Percentiles rank a stretch among this genome's conserved stretches.
phyloP scores from a whole-genome alignment of 2,113 vertebrate genomes.

The Tursiops truncatus region DNA sequence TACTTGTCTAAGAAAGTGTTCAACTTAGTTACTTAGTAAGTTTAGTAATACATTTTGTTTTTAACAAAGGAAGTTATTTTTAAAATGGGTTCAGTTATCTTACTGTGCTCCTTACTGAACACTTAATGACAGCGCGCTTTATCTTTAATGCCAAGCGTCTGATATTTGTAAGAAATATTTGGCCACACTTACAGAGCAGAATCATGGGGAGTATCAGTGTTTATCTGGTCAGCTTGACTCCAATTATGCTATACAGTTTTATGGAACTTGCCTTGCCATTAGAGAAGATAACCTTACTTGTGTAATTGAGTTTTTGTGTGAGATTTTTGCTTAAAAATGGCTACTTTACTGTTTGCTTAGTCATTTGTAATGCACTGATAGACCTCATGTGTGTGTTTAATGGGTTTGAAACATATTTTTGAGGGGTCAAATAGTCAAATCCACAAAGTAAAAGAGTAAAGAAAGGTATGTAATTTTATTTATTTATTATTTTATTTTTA shows the following conservation, averaged over 20 bases:
- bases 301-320: not conserved
- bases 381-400: not conserved
- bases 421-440: not conserved
- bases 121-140: not conserved
- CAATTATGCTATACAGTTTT: not conserved
- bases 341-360: not conserved
- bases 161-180: not conserved
- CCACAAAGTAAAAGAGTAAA: not conserved
- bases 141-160: not conserved
- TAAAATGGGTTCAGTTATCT: not conserved
- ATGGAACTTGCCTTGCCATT: not conserved
- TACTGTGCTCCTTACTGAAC: not conserved
- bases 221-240: not conserved
- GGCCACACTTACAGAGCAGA: not conserved
- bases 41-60: slow-evolving; percentile 25
- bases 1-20: slow-evolving; percentile 16
- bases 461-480: not conserved
- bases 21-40: slow-evolving; percentile 18
- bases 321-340: slow-evolving; percentile 11
- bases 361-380: not conserved
- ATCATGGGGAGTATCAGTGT: not conserved
- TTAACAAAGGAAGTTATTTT: slow-evolving; percentile 2
- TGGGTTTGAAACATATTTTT: slow-evolving; percentile 34
- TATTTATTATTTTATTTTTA: not conserved
- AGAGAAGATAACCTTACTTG: not conserved